A percentile compares a stretch with the other conserved stretches of the same genome.
Evolutionary conservation across 2,888 invertebrate genomes (phyloP).

Genomic region (Helleia helle): DNA sequence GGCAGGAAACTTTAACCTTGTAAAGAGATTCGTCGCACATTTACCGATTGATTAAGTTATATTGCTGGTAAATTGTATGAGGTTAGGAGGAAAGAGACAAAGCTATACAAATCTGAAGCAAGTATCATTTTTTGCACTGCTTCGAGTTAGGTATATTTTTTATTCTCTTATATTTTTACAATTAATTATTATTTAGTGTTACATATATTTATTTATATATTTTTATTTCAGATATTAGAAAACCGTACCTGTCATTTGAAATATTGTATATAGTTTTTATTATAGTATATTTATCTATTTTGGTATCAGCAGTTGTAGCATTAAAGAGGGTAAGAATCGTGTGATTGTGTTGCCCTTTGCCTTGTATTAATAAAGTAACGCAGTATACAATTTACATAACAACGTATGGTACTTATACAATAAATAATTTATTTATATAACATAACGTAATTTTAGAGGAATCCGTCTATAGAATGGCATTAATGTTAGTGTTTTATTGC

Average conservation of each 20-base stretch:
- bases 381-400: conserved; percentile 6
- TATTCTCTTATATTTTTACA: not conserved
- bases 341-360: conserved; percentile 27
- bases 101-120: too few species aligned
- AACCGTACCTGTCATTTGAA: conserved; percentile 16
- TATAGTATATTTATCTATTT: conserved; percentile 25
- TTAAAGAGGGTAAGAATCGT: conserved; percentile 38
- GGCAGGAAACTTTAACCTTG: too few species aligned
- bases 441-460: not conserved
- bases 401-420: not conserved
- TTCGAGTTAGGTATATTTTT: too few species aligned
- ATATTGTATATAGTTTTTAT: conserved; percentile 22
- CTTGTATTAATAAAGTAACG: conserved; percentile 11
- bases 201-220: conserved; percentile 14
- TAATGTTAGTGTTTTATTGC: conserved; percentile 32
- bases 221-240: conserved; percentile 62
- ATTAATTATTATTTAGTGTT: too few species aligned
- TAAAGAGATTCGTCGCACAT: too few species aligned
- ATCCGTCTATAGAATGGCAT: not conserved
- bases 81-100: too few species aligned
- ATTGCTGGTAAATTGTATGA: too few species aligned
- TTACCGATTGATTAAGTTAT: too few species aligned
- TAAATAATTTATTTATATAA: not conserved
- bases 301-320: conserved; percentile 22
- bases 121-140: too few species aligned